Percentiles rank a stretch among this genome's conserved stretches.
Evolutionary conservation across 2,888 invertebrate species (phyloP).

Genomic region (Lithodes maja): DNA sequence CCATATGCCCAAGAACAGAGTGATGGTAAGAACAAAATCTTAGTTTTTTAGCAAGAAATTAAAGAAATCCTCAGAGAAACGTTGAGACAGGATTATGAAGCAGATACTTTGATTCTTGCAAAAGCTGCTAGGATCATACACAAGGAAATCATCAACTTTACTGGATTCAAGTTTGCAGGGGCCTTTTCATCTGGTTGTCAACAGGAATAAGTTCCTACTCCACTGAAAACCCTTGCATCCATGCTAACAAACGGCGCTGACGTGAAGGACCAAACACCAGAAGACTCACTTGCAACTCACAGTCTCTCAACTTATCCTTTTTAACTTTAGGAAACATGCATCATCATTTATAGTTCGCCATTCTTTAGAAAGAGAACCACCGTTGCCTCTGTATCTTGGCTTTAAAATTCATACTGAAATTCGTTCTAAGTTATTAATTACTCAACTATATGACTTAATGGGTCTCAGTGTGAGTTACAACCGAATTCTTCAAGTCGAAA

Average conservation of each 20-base stretch:
- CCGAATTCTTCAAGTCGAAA: not conserved
- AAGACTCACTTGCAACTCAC: not conserved
- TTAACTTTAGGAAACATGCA: not conserved
- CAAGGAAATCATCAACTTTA: not conserved
- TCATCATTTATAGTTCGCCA: not conserved
- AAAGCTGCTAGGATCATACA: not conserved
- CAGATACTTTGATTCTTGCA: not conserved
- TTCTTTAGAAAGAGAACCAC: slow-evolving; percentile 14
- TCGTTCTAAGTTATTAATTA: not conserved
- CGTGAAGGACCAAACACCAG: not conserved
- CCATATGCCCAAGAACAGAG: not conserved
- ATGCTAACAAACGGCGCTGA: not conserved
- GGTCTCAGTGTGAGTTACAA: slow-evolving; percentile 2
- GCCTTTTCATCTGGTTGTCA: not conserved
- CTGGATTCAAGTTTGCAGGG: not conserved
- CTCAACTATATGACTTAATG: slow-evolving; percentile 6
- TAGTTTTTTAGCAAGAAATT: not conserved
- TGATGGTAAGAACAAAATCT: not conserved
- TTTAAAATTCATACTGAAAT: not conserved
- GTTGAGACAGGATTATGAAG: slow-evolving; percentile 20
- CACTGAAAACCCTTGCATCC: not conserved
- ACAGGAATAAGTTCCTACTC: not conserved
- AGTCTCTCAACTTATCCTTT: not conserved
- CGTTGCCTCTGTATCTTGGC: slow-evolving; percentile 7
- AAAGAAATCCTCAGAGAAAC: not conserved